Evolutionary conservation across 2,113 vertebrate species (phyloP).

Genomic region (Theropithecus gelada): DNA sequence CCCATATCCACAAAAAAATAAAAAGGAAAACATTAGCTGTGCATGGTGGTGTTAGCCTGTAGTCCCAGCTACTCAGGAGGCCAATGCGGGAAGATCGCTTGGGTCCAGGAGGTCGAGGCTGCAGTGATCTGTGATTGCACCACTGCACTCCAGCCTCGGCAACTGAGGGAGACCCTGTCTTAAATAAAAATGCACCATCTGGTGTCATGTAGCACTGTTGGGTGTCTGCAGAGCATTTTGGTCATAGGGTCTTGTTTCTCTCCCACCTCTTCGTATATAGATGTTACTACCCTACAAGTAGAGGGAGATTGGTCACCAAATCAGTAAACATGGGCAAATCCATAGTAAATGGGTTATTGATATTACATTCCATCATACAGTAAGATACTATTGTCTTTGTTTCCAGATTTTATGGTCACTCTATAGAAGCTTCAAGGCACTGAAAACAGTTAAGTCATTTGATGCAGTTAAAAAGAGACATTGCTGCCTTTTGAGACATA

Average conservation of each 20-base stretch:
- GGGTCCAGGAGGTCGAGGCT: no score
- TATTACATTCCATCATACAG: not conserved
- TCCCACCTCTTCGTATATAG: not conserved
- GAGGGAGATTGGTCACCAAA: not conserved
- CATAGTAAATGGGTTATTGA: not conserved
- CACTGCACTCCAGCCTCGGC: no score
- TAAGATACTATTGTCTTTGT: not conserved
- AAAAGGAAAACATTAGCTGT: no score
- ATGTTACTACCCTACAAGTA: not conserved
- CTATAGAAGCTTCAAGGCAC: not conserved
- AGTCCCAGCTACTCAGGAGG: no score
- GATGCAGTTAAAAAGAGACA: not conserved
- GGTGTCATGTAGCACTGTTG: accelerated
- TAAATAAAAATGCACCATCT: no score
- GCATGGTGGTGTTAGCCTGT: no score
- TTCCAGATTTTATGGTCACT: not conserved
- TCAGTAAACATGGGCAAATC: not conserved
- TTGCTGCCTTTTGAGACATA: no score
- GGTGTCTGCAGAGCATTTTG: not conserved
- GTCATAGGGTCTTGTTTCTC: not conserved
- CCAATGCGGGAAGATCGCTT: no score
- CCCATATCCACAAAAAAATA: no score
- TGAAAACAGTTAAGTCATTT: not conserved
- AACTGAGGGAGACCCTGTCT: no score
- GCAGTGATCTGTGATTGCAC: no score